These are phyloP conservation scores for Periparus ater DNA, from an alignment of 2,797 vertebrate species.

Conservation along the genomic window DNA sequence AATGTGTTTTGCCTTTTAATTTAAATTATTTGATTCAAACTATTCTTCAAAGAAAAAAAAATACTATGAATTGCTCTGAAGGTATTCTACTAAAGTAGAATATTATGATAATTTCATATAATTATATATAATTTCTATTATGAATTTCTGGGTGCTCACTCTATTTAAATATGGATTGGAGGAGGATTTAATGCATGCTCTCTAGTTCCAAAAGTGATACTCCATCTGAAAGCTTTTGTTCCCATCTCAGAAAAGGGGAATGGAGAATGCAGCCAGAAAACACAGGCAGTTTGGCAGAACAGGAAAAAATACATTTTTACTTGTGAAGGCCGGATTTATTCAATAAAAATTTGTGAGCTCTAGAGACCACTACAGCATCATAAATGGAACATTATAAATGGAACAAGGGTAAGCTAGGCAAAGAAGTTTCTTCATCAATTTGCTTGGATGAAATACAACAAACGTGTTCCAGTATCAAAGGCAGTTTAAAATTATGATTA, in stretches of 20 bases:
- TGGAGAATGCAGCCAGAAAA: not conserved
- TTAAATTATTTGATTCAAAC: not conserved
- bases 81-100: not conserved
- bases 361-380: not conserved
- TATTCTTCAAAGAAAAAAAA: not conserved
- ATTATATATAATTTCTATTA: not conserved
- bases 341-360: not conserved
- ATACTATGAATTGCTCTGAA: not conserved
- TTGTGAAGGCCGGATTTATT: not conserved
- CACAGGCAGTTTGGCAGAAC: not conserved
- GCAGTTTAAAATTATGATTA: not conserved
- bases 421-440: not conserved
- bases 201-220: not conserved
- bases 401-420: not conserved
- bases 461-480: not conserved
- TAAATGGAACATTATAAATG: not conserved
- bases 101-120: no score
- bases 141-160: not conserved
- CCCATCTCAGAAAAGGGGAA: not conserved
- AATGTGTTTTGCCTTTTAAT: not conserved
- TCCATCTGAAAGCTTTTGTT: not conserved
- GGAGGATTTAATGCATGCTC: not conserved
- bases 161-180: not conserved
- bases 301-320: not conserved
- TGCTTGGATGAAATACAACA: not conserved